These are phyloP conservation scores for Papilio polyxenes DNA, from an alignment of 1,140 invertebrate species.

Conservation along the genomic window DNA sequence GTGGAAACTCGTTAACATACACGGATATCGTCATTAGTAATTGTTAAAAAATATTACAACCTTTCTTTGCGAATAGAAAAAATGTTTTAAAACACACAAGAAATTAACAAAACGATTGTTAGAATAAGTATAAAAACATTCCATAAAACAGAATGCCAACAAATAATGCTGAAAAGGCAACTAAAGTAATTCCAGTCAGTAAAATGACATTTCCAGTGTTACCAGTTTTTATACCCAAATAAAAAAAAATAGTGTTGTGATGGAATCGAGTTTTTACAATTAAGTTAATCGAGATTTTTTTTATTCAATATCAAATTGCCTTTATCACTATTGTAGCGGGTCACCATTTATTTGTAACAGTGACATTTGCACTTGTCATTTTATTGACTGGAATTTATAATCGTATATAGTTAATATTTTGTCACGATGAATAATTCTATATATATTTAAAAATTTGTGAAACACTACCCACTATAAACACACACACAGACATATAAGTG, in stretches of 20 bases:
- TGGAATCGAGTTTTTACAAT: no score
- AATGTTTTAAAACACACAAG: slow-evolving; percentile 38
- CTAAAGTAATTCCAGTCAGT: neutral
- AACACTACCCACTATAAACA: slow-evolving; percentile 36
- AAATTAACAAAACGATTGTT: slow-evolving; percentile 26
- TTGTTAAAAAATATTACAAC: slow-evolving; percentile 42
- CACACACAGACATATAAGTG: slow-evolving; percentile 33
- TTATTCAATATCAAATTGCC: no score
- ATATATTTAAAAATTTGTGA: slow-evolving; percentile 32
- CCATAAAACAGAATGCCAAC: slow-evolving; percentile 29
- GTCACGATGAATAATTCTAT: neutral
- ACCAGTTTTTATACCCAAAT: no score
- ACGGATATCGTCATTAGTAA: no score
- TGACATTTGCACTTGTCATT: no score
- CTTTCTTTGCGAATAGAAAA: slow-evolving; percentile 46
- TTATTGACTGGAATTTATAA: no score
- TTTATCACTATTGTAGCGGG: no score
- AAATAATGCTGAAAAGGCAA: slow-evolving; percentile 34
- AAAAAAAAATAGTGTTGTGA: no score
- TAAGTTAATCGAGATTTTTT: no score
- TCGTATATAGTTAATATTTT: slow-evolving; percentile 3
- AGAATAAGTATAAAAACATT: slow-evolving; percentile 28
- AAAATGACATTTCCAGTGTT: no score
- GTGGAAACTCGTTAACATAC: neutral
- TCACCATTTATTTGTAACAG: no score